Evolutionary conservation across 2,888 invertebrate species (phyloP).

Genomic region (Lasius platythorax): DNA sequence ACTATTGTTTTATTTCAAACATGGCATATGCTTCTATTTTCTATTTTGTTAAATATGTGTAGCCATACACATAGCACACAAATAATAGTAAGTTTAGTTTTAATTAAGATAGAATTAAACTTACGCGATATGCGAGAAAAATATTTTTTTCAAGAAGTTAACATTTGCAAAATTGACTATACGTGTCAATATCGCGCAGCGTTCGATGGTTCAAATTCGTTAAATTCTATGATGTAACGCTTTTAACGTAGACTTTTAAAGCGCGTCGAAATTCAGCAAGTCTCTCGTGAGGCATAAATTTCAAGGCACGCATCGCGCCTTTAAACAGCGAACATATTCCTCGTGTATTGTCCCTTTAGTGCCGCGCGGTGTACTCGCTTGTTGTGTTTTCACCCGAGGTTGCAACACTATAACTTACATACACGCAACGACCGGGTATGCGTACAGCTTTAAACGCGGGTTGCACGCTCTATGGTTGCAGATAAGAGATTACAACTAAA

Average conservation of each 20-base stretch:
- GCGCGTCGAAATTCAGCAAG: constrained; percentile 61
- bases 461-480: constrained; percentile 42
- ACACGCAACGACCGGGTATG: constrained; percentile 27
- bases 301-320: constrained; percentile 46
- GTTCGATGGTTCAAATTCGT: constrained; percentile 51
- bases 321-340: constrained; percentile 53
- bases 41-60: background rate
- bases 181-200: background rate
- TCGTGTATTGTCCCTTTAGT: constrained; percentile 63
- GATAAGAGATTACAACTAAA: constrained; percentile 40
- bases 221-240: constrained; percentile 42
- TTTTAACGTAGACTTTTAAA: constrained; percentile 65
- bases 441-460: constrained; percentile 45
- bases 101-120: background rate
- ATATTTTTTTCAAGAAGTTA: background rate
- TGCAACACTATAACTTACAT: constrained; percentile 45
- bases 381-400: constrained; percentile 40
- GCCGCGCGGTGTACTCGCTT: constrained; percentile 48
- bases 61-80: background rate
- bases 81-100: background rate
- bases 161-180: background rate
- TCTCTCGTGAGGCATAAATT: constrained; percentile 63
- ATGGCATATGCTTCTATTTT: background rate
- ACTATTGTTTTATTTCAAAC: background rate
- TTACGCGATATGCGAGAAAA: background rate